Conservation (phyloP, 2,113 vertebrate species). For the Panthera leo region DNA sequence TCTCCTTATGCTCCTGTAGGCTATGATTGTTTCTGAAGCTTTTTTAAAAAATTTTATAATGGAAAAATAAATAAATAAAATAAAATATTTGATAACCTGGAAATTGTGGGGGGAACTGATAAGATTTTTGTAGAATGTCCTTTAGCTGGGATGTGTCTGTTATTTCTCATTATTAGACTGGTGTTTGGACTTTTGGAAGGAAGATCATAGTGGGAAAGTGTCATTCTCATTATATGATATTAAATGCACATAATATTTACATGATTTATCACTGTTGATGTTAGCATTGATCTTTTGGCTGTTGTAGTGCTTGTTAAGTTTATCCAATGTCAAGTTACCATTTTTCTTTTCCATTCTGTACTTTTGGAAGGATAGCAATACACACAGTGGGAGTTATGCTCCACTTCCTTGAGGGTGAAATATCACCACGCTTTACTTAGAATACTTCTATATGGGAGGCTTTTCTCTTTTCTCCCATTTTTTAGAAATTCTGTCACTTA, state of each 20-base stretch:
- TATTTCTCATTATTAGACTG: background rate
- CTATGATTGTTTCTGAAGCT: background rate
- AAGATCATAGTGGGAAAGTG: background rate
- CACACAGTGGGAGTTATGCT: accelerated
- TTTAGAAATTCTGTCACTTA: background rate
- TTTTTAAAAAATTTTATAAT: background rate
- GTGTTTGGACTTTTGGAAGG: background rate
- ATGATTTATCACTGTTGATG: too few species aligned
- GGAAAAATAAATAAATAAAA: too few species aligned
- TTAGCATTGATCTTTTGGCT: background rate
- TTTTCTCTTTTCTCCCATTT: background rate
- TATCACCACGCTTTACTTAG: background rate
- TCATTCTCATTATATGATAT: background rate
- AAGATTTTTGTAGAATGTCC: background rate
- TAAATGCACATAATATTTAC: background rate
- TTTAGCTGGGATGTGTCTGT: background rate
- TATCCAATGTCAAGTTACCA: background rate
- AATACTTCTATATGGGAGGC: background rate
- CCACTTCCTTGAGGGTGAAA: background rate
- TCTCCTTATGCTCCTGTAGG: background rate
- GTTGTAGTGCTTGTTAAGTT: background rate
- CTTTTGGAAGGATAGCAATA: background rate
- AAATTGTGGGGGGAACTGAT: background rate
- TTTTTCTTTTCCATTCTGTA: background rate
- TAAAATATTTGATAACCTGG: background rate